These are phyloP conservation scores for Lepeophtheirus nordmannii DNA, from an alignment of 2,888 invertebrate species.

Conservation along the genomic window DNA sequence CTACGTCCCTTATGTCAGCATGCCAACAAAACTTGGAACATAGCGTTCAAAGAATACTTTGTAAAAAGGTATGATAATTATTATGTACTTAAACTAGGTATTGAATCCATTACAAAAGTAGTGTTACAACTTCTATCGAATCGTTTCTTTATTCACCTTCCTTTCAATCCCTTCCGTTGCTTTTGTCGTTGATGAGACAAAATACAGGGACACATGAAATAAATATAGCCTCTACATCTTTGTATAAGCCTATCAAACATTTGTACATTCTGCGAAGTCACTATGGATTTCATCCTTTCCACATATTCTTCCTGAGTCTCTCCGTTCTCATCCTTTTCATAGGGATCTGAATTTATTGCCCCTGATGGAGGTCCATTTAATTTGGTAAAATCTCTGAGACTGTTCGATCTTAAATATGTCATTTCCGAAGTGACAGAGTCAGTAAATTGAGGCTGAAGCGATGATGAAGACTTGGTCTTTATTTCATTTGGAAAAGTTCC, in stretches of 20 bases:
- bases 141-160: too few relatives aligned
- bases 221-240: constrained; percentile 3
- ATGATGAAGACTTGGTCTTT: too few relatives aligned
- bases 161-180: too few relatives aligned
- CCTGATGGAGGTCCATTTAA: not conserved
- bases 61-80: constrained; percentile 55
- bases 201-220: constrained; percentile 3
- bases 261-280: constrained; percentile 27
- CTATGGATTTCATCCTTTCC: constrained; percentile 18
- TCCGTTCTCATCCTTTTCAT: not conserved
- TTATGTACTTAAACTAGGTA: constrained; percentile 29
- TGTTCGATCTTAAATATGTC: not conserved
- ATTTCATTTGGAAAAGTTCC: too few relatives aligned
- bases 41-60: constrained; percentile 55
- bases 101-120: not conserved
- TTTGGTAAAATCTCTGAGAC: not conserved
- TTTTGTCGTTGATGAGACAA: not conserved
- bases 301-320: constrained; percentile 1
- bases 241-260: not conserved
- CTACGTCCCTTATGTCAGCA: constrained; percentile 75
- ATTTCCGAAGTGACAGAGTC: too few relatives aligned
- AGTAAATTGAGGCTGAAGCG: too few relatives aligned
- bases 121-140: not conserved
- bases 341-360: not conserved
- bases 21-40: constrained; percentile 72